Percentiles rank a stretch among this genome's conserved stretches.
These are phyloP conservation scores for Copidosoma floridanum DNA, from an alignment of 1,140 invertebrate species.

Conservation along the genomic window DNA sequence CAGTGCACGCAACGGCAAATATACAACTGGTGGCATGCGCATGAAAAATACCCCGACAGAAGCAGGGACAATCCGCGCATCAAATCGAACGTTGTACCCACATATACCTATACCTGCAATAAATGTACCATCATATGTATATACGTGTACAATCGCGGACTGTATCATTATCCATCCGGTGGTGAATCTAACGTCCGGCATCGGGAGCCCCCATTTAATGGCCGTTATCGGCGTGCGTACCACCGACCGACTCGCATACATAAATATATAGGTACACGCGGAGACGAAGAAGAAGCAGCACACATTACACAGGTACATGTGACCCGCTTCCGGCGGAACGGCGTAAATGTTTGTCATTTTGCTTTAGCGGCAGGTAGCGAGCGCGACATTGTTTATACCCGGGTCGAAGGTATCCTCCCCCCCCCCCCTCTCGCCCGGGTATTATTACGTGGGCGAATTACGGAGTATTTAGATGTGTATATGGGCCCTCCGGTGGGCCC, in stretches of 20 bases:
- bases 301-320: no score
- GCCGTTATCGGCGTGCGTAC: conserved; percentile 16
- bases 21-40: no score
- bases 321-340: conserved; percentile 19
- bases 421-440: background rate
- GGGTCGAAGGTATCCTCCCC: background rate
- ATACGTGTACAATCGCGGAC: no score
- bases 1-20: no score
- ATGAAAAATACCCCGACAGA: no score
- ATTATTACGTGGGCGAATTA: no score
- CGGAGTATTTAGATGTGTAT: no score
- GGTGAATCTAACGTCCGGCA: conserved; percentile 21
- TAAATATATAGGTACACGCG: no score
- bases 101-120: no score
- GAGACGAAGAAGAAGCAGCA: no score
- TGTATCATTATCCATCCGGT: conserved; percentile 16
- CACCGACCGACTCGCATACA: background rate
- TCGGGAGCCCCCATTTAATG: background rate
- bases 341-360: conserved; percentile 25
- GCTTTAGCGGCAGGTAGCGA: background rate
- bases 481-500: background rate
- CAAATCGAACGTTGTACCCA: background rate
- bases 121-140: no score
- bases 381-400: conserved; percentile 17
- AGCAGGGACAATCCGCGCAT: background rate